Conservation (phyloP, 2,888 invertebrate species). For the Clunio marinus region DNA sequence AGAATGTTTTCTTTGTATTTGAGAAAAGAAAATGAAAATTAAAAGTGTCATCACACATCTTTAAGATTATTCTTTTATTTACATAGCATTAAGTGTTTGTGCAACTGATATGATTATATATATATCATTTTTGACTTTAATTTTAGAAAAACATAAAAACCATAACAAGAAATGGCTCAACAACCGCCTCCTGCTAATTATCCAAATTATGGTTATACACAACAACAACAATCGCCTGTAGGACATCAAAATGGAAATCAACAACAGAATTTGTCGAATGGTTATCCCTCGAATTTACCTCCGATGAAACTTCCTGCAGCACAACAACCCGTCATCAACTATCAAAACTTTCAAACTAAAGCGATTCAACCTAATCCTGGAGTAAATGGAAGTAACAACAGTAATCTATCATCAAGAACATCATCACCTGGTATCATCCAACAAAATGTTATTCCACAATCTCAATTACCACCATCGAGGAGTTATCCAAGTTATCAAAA, state of each 20-base stretch:
- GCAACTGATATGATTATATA: too few relatives aligned
- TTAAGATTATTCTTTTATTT: too few relatives aligned
- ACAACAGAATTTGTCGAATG: constrained; percentile 3
- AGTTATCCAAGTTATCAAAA: constrained; percentile 34
- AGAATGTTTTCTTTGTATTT: too few relatives aligned
- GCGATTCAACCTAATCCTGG: constrained; percentile 17
- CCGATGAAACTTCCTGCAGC: constrained; percentile 16
- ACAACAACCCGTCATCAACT: constrained; percentile 28
- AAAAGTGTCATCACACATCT: too few relatives aligned
- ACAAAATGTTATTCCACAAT: constrained; percentile 18
- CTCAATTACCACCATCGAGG: constrained; percentile 32
- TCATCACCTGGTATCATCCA: constrained; percentile 46
- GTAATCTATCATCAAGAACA: constrained; percentile 50
- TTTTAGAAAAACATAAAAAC: constrained; percentile 10
- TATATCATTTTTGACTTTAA: not conserved
- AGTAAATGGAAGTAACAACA: constrained; percentile 41
- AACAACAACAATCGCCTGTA: not conserved
- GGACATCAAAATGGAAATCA: constrained; percentile 14
- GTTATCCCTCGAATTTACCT: not conserved
- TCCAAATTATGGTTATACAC: constrained; percentile 13
- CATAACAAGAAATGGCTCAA: constrained; percentile 21
- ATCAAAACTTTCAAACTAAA: constrained; percentile 36
- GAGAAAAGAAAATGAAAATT: too few relatives aligned
- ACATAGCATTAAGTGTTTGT: too few relatives aligned
- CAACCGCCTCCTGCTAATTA: constrained; percentile 24